These are phyloP conservation scores for Atherinosoma microstoma DNA, from an alignment of 2,797 vertebrate genomes.

Conservation along the genomic window DNA sequence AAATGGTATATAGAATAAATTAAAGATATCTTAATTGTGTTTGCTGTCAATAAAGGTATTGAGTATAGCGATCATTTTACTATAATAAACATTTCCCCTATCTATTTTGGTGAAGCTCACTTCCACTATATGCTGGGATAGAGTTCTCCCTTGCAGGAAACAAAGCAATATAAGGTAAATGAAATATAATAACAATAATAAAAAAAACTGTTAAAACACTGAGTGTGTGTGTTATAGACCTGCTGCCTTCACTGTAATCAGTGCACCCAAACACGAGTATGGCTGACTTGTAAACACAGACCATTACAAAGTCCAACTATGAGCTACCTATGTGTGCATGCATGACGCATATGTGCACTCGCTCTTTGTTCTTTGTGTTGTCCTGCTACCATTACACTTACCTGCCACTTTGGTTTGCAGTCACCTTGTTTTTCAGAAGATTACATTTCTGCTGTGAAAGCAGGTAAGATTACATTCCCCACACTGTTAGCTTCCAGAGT, in stretches of 20 bases:
- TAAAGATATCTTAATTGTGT: not conserved
- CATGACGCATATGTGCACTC: not conserved
- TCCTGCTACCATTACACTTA: slow-evolving; percentile 32
- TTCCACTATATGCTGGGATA: slow-evolving; percentile 14
- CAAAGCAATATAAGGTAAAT: slow-evolving; percentile 2
- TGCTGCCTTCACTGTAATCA: not conserved
- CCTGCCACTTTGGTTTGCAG: slow-evolving; percentile 40
- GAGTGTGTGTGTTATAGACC: not conserved
- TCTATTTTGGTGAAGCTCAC: slow-evolving; percentile 24
- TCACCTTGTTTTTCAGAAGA: slow-evolving; percentile 47
- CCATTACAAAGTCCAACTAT: slow-evolving; percentile 20
- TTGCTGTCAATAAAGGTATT: slow-evolving; percentile 6
- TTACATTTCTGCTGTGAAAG: slow-evolving; percentile 51
- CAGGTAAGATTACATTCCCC: slow-evolving; percentile 48
- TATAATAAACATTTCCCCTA: not conserved
- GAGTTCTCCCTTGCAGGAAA: not conserved
- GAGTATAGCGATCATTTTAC: not conserved
- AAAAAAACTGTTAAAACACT: not conserved
- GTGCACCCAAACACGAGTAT: not conserved
- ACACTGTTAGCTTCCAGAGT: slow-evolving; percentile 39
- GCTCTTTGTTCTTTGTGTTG: slow-evolving; percentile 9
- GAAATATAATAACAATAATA: not conserved
- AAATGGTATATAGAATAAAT: not conserved
- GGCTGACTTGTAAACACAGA: slow-evolving; percentile 8
- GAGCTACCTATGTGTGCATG: slow-evolving; percentile 7